Evolutionary conservation across 1,140 invertebrate species (phyloP).

Genomic region (Formica selysi): DNA sequence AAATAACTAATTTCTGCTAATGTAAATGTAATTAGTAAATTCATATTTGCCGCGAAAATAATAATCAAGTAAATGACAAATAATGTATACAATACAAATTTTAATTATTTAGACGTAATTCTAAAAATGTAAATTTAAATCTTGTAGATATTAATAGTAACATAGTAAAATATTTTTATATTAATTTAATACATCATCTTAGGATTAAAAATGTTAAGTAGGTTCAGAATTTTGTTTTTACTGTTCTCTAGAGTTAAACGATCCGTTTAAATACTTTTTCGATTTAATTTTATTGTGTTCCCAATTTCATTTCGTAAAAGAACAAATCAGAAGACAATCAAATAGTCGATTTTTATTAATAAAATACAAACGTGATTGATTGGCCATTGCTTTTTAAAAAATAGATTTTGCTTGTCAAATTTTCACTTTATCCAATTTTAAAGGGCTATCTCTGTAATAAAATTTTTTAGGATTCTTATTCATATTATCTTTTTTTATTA

Average conservation of each 20-base stretch:
- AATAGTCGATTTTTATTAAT: not conserved
- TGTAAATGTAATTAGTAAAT: not conserved
- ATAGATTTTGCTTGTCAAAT: not conserved
- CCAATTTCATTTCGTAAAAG: not conserved
- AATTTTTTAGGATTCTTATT: no score
- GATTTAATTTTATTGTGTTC: not conserved
- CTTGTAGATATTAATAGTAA: not conserved
- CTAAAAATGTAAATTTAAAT: not conserved
- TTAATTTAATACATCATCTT: not conserved
- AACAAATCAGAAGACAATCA: not conserved
- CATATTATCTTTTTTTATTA: no score
- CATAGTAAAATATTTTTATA: not conserved
- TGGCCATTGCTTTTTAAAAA: not conserved
- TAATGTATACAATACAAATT: not conserved
- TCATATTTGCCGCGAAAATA: not conserved
- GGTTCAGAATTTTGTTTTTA: not conserved
- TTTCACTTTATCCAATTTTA: no score
- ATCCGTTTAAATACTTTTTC: not conserved
- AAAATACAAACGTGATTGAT: constrained; percentile 11
- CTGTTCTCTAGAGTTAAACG: not conserved
- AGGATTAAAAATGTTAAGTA: no score
- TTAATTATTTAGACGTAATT: not conserved
- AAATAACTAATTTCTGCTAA: not conserved
- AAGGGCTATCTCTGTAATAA: no score
- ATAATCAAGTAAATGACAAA: not conserved